Evolutionary conservation across 2,113 vertebrate species (phyloP), one percentile per base, ranked within the genome.

Genomic region (Chlamydotis undulata): DNA sequence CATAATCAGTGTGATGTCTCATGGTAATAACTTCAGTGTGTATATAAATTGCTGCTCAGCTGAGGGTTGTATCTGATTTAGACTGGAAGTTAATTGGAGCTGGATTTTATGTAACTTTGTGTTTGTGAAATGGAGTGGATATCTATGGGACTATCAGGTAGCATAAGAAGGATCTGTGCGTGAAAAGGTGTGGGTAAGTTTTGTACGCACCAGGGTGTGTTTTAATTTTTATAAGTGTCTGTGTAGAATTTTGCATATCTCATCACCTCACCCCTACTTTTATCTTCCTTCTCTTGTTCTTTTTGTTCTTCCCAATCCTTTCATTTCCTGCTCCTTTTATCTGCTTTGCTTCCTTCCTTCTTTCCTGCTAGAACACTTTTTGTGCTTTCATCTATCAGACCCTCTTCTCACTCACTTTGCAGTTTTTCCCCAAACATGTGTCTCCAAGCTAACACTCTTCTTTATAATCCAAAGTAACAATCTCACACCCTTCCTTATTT

Each of bases 161-260:
- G 56, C 28, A 7, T 78, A 77, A 68, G 56, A 96, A n/a, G 50
- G 56, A 93, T 89, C 61, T 89, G 49, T 78, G 37, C 2, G 4
- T 90, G 92, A 83, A 93, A 82, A 87, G 94, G 86, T 43, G 81
- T 95, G 94, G 89, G 12, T 45, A 87, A 84, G 77, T 96, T 96
- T 92, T 96, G 77, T 94, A 92, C 53, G 89, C 90, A 97, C 31
- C 47, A 95, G 93, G 87, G 93, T 80, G 90, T 95, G 94, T 70
- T 94, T 94, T 95, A 89, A 90, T 88, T 97, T 95, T 95, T 96
- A 24, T 76, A 89, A 68, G 67, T 94, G 74, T 95, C 88, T 97
- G 61, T 87, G 69, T 61, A 84, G 83, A 93, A 78, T 94, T 96
- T 94, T 96, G 81, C 94, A 57, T 93, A 97, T 95, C 92, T 97